Conservation (phyloP, 2,888 invertebrate species). For the Bedellia somnulentella region DNA sequence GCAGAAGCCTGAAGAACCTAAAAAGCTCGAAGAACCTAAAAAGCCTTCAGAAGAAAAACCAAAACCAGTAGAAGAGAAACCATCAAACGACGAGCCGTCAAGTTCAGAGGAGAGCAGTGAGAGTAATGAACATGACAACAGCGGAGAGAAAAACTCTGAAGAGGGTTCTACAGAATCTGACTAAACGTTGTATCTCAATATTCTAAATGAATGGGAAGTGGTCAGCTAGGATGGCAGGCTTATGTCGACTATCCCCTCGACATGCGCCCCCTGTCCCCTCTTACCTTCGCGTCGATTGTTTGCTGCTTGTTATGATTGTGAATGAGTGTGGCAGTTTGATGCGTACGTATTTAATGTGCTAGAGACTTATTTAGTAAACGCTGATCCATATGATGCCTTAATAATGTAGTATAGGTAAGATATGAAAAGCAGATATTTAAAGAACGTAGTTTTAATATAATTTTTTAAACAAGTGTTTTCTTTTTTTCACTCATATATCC, state of each 20-base stretch:
- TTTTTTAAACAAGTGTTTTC: too few species aligned
- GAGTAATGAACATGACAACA: too few species aligned
- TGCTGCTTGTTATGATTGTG: too few species aligned
- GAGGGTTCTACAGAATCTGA: not conserved
- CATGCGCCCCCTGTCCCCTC: slow-evolving; percentile 43
- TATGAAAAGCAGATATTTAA: too few species aligned
- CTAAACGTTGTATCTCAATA: too few species aligned
- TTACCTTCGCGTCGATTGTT: too few species aligned
- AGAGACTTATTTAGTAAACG: slow-evolving; percentile 55
- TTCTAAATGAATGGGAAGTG: slow-evolving; percentile 34
- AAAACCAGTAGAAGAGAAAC: not conserved
- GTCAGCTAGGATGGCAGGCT: slow-evolving; percentile 37
- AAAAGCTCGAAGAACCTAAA: slow-evolving; percentile 14
- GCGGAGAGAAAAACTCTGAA: not conserved
- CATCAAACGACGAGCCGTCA: slow-evolving; percentile 16
- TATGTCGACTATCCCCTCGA: slow-evolving; percentile 56
- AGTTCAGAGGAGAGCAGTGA: slow-evolving; percentile 15
- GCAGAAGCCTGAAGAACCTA: slow-evolving; percentile 3
- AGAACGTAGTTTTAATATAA: too few species aligned
- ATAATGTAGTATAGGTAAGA: too few species aligned
- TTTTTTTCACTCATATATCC: too few species aligned
- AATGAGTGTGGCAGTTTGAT: slow-evolving; percentile 15
- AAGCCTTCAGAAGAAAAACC: slow-evolving; percentile 20
- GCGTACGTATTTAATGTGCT: slow-evolving; percentile 27
- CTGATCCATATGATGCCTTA: too few species aligned